Evolutionary conservation across 2,797 vertebrate species (phyloP).

Genomic region (Clarias platycephalus): DNA sequence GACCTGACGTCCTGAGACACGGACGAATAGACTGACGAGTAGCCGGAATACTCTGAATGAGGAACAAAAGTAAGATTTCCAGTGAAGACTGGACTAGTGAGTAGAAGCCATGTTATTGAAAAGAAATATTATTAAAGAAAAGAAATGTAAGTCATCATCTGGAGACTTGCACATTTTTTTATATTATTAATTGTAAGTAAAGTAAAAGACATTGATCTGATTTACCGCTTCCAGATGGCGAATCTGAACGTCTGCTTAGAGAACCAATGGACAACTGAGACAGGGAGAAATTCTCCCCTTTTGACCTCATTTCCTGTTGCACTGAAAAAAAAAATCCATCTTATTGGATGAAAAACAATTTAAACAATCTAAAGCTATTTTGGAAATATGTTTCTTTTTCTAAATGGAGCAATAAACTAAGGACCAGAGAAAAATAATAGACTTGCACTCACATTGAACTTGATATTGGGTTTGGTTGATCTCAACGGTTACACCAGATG

Average conservation of each 20-base stretch:
- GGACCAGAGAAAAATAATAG: background rate
- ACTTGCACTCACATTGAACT: background rate
- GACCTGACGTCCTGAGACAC: constrained; percentile 33
- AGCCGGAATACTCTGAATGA: constrained; percentile 40
- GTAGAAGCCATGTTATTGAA: background rate
- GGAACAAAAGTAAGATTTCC: background rate
- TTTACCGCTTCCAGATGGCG: constrained; percentile 42
- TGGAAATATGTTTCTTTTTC: background rate
- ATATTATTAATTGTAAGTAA: background rate
- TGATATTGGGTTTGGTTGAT: background rate
- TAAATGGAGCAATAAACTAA: background rate
- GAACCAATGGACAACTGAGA: constrained; percentile 25
- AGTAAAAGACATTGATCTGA: constrained; percentile 3
- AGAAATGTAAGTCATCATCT: background rate
- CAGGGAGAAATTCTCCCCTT: constrained; percentile 2
- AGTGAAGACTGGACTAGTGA: background rate
- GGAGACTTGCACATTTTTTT: background rate
- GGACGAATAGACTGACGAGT: constrained; percentile 38
- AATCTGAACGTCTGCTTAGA: constrained; percentile 32
- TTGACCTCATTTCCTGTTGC: constrained; percentile 18
- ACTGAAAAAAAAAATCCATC: background rate
- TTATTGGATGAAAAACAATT: background rate
- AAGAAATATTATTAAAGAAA: background rate
- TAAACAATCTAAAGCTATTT: background rate
- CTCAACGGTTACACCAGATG: background rate